phyloP scores from a whole-genome alignment of 2,797 vertebrate genomes.

The Hephaestus fuliginosus region DNA sequence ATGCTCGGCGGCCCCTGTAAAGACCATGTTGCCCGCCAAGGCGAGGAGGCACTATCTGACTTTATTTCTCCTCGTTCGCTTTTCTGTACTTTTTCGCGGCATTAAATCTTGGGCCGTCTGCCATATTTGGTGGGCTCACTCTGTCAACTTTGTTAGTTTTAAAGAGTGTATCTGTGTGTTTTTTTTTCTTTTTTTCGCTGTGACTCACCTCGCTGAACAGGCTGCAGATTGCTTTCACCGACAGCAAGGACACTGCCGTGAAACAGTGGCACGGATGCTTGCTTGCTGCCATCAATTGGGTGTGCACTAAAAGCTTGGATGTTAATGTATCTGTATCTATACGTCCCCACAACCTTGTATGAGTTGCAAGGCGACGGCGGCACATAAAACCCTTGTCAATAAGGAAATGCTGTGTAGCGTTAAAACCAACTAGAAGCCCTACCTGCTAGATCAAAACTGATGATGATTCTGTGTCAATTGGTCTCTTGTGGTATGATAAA shows the following conservation, averaged over 20 bases:
- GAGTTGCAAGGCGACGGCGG: neutral
- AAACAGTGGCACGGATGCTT: neutral
- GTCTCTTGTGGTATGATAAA: neutral
- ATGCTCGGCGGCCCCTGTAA: slow-evolving; percentile 53
- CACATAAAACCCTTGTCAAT: slow-evolving; percentile 15
- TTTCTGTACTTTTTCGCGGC: slow-evolving; percentile 8
- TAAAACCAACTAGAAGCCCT: neutral
- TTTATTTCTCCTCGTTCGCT: slow-evolving; percentile 11
- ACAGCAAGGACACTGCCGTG: slow-evolving; percentile 12
- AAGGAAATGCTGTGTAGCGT: neutral
- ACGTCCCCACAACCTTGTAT: neutral
- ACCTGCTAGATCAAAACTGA: neutral
- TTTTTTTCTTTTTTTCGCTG: neutral
- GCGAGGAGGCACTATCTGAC: slow-evolving; percentile 11
- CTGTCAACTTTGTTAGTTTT: slow-evolving; percentile 19
- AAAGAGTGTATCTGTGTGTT: neutral
- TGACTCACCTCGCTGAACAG: neutral
- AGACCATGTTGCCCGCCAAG: slow-evolving; percentile 37
- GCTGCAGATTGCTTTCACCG: slow-evolving; percentile 14
- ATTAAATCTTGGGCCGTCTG: neutral
- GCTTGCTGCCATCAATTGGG: slow-evolving; percentile 6
- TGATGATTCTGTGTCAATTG: neutral
- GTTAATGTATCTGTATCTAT: too few relatives aligned
- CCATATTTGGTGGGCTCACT: neutral
- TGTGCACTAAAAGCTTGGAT: neutral